phyloP scores from a whole-genome alignment of 2,888 invertebrate genomes.

The Leucoma salicis region DNA sequence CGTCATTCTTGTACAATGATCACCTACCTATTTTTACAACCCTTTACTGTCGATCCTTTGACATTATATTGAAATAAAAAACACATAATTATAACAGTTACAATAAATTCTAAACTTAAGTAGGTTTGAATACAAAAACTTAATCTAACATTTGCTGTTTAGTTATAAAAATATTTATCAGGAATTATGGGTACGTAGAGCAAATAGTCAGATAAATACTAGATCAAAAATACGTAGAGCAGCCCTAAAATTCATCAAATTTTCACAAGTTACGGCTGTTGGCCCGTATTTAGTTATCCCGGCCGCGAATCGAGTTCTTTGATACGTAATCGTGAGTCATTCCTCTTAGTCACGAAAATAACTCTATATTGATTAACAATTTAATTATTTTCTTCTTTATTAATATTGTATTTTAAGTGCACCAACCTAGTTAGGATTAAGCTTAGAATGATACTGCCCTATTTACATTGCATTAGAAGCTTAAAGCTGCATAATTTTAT shows the following conservation, averaged over 20 bases:
- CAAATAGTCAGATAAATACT: too few relatives aligned
- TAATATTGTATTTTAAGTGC: neutral
- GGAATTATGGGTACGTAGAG: too few relatives aligned
- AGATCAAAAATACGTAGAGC: neutral
- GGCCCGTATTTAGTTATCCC: slow-evolving; percentile 58
- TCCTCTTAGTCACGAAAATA: slow-evolving; percentile 45
- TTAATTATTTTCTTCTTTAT: slow-evolving; percentile 11
- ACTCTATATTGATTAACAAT: slow-evolving; percentile 51
- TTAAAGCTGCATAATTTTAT: slow-evolving; percentile 42
- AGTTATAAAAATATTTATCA: too few relatives aligned
- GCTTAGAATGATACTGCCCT: neutral
- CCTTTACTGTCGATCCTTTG: too few relatives aligned
- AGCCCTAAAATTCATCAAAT: slow-evolving; percentile 50
- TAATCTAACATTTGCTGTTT: too few relatives aligned
- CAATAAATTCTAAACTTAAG: too few relatives aligned
- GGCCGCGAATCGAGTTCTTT: slow-evolving; percentile 57
- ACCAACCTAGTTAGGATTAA: too few relatives aligned
- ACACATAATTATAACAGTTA: too few relatives aligned
- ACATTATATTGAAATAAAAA: too few relatives aligned
- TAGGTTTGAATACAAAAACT: too few relatives aligned
- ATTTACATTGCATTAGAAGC: slow-evolving; percentile 29
- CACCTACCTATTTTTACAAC: too few relatives aligned
- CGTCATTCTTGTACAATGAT: too few relatives aligned
- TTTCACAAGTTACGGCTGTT: slow-evolving; percentile 60
- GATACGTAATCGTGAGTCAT: slow-evolving; percentile 60